Percentiles rank a stretch among this genome's conserved stretches.
Evolutionary conservation across 2,888 invertebrate genomes (phyloP).

Genomic region (Thereva unica): DNA sequence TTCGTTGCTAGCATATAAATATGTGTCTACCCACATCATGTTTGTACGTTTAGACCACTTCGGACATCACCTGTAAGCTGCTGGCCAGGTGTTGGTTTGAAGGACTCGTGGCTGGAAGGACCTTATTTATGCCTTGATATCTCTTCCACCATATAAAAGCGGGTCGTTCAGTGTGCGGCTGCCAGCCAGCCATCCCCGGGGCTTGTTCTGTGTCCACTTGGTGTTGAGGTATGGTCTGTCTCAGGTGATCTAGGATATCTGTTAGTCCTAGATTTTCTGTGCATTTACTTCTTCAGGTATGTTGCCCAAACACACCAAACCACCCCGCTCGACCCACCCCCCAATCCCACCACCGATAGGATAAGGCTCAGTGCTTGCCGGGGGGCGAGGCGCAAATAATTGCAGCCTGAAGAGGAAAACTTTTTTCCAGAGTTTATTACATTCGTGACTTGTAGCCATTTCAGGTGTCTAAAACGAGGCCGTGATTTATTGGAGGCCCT

Average conservation of each 20-base stretch:
- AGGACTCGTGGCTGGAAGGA: constrained; percentile 21
- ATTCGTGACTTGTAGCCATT: constrained; percentile 39
- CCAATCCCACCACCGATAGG: no score
- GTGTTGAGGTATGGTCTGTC: not conserved
- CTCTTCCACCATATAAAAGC: constrained; percentile 18
- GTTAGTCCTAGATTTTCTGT: constrained; percentile 6
- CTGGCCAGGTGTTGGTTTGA: constrained; percentile 32
- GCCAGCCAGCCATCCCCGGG: no score
- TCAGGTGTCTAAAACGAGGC: constrained; percentile 30
- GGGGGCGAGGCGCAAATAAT: constrained; percentile 27
- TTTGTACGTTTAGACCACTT: not conserved
- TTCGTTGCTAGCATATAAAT: not conserved
- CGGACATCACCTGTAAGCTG: constrained; percentile 10
- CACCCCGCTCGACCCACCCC: no score
- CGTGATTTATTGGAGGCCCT: constrained; percentile 33
- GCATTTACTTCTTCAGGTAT: no score
- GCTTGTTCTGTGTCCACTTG: no score
- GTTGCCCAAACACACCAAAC: no score
- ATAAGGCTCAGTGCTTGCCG: no score
- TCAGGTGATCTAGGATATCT: constrained; percentile 13
- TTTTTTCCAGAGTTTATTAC: constrained; percentile 32
- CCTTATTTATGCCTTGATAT: constrained; percentile 28
- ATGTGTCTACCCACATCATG: not conserved
- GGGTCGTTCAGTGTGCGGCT: not conserved
- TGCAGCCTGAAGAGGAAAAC: constrained; percentile 27